Conservation (phyloP, 2,797 vertebrate species). For the Antrozous pallidus region DNA sequence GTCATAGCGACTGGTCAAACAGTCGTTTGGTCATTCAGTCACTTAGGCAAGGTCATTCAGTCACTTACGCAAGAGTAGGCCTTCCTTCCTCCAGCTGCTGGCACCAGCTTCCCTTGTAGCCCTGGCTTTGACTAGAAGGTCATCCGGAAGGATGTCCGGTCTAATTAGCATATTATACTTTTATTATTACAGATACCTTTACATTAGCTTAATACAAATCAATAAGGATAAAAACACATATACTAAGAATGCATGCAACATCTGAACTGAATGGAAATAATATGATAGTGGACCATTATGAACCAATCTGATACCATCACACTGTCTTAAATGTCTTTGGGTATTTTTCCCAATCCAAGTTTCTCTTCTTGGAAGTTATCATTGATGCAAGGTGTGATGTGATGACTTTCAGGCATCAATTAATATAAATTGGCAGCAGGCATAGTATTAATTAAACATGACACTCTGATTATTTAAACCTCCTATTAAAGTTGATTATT, state of each 20-base stretch:
- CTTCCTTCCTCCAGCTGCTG: too few species aligned
- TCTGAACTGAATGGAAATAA: neutral
- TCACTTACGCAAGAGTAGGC: too few species aligned
- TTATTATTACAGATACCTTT: neutral
- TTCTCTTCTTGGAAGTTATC: conserved; percentile 61
- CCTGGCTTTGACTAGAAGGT: too few species aligned
- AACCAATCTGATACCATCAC: neutral
- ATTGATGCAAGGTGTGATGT: conserved; percentile 60
- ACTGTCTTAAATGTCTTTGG: neutral
- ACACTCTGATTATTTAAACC: conserved; percentile 79
- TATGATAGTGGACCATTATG: neutral
- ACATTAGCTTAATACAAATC: neutral
- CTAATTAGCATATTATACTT: too few species aligned
- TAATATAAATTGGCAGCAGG: conserved; percentile 75
- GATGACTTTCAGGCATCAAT: conserved; percentile 76
- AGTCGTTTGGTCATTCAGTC: too few species aligned
- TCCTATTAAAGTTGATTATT: conserved; percentile 74
- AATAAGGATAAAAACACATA: neutral
- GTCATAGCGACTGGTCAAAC: too few species aligned
- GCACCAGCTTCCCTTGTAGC: too few species aligned
- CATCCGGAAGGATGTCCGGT: too few species aligned
- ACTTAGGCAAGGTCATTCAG: too few species aligned
- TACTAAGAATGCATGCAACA: neutral
- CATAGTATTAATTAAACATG: conserved; percentile 78
- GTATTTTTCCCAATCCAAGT: neutral